phyloP scores from a whole-genome alignment of 2,888 invertebrate species.

The Papilio protenor region DNA sequence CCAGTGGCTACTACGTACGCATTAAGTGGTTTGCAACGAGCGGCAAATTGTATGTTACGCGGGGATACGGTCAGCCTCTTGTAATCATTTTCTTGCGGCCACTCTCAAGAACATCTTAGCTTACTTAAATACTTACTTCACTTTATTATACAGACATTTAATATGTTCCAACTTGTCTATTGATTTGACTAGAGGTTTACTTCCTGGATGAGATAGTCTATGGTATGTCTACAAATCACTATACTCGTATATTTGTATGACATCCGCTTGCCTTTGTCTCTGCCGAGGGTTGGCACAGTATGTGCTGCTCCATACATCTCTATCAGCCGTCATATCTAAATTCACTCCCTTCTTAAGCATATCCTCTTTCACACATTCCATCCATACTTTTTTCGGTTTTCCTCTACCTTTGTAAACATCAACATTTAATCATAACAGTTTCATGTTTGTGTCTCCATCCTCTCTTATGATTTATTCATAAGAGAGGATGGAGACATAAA shows the following conservation, averaged over 20 bases:
- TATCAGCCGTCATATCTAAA: no score
- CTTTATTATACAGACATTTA: slow-evolving; percentile 34
- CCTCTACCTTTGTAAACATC: no score
- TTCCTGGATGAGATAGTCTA: not conserved
- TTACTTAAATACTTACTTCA: slow-evolving; percentile 25
- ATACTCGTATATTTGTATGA: not conserved
- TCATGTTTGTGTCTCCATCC: no score
- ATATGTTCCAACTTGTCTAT: slow-evolving; percentile 16
- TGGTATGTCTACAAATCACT: not conserved
- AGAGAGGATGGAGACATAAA: no score
- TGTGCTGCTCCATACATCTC: no score
- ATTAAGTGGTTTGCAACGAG: slow-evolving; percentile 40
- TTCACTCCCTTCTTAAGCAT: no score
- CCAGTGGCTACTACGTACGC: slow-evolving; percentile 31
- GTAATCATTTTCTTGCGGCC: slow-evolving; percentile 38
- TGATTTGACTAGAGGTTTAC: not conserved
- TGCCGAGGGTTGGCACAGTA: no score
- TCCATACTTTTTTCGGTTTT: no score
- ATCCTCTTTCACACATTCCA: no score
- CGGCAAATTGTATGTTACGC: slow-evolving; percentile 40
- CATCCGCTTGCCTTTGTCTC: no score
- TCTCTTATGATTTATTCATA: no score
- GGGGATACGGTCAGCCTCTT: slow-evolving; percentile 37
- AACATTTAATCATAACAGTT: not conserved
- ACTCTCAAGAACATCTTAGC: slow-evolving; percentile 37